Conservation (phyloP, 2,797 vertebrate species). For the Arctocebus calabarensis region DNA sequence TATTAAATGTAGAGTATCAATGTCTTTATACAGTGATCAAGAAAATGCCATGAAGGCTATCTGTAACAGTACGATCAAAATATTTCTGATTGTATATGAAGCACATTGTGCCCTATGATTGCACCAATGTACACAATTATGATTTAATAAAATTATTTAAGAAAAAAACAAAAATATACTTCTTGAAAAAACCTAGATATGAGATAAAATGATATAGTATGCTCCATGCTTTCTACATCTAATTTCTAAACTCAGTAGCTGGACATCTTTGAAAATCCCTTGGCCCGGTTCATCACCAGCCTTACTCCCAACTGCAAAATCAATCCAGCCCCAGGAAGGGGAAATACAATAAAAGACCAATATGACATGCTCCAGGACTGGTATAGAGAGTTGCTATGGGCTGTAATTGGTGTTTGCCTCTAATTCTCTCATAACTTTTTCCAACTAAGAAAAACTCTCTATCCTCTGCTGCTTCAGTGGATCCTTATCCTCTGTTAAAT, state of each 20-base stretch:
- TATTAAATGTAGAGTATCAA: no score
- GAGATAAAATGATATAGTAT: not conserved
- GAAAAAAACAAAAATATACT: no score
- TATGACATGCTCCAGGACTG: not conserved
- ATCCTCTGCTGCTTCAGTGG: not conserved
- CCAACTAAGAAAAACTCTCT: not conserved
- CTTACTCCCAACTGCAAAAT: not conserved
- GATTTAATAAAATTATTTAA: no score
- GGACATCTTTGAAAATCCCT: not conserved
- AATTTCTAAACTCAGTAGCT: constrained; percentile 41
- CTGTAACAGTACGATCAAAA: no score
- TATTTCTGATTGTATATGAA: no score
- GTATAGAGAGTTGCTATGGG: not conserved
- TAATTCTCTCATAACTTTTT: not conserved
- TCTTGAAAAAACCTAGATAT: constrained; percentile 45
- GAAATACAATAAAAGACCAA: not conserved
- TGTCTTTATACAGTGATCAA: no score
- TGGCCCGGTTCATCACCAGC: not conserved
- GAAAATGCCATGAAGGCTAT: no score
- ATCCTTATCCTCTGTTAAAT: not conserved
- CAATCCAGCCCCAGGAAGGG: not conserved
- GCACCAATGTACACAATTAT: no score
- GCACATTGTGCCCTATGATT: no score
- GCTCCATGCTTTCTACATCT: not conserved
- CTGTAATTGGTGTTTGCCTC: not conserved